Percentiles rank a stretch among this genome's conserved stretches.
Evolutionary conservation across 2,888 invertebrate genomes (phyloP).

Genomic region (Metalampra italica): DNA sequence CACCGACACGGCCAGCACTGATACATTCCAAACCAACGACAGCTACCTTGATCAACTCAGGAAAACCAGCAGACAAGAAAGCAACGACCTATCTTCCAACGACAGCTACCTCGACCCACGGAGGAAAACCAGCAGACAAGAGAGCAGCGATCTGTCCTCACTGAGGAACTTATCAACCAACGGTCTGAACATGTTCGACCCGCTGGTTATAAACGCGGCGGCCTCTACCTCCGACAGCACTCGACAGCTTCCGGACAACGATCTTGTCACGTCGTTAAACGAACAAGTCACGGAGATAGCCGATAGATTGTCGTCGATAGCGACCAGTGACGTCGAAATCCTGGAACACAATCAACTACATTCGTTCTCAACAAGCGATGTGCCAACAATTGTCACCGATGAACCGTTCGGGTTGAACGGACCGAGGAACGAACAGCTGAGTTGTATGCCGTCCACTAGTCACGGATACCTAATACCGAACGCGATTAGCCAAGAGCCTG

Average conservation of each 20-base stretch:
- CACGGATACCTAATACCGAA: conserved; percentile 82
- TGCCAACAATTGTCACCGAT: conserved; percentile 56
- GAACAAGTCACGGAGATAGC: conserved; percentile 74
- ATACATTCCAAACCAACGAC: conserved; percentile 55
- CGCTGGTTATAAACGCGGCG: conserved; percentile 63
- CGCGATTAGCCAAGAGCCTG: conserved; percentile 78
- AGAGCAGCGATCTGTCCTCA: conserved; percentile 56
- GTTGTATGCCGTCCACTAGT: conserved; percentile 80
- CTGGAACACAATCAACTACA: conserved; percentile 52
- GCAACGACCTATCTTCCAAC: conserved; percentile 47
- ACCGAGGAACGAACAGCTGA: conserved; percentile 60
- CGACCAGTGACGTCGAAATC: conserved; percentile 52
- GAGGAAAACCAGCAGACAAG: conserved; percentile 58
- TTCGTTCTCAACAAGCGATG: conserved; percentile 67
- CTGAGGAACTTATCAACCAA: conserved; percentile 67
- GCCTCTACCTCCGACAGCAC: conserved; percentile 50
- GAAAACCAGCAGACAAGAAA: conserved; percentile 59
- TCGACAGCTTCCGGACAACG: conserved; percentile 62
- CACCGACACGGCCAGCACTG: conserved; percentile 38
- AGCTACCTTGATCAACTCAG: conserved; percentile 27
- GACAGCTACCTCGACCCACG: conserved; percentile 16
- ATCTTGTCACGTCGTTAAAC: conserved; percentile 67
- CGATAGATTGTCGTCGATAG: conserved; percentile 66
- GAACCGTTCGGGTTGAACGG: conserved; percentile 43
- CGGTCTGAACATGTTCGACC: conserved; percentile 73